Evolutionary conservation across 92 coral and sea anemone species (phyloP).

Genomic region (Parazoanthus darwini): DNA sequence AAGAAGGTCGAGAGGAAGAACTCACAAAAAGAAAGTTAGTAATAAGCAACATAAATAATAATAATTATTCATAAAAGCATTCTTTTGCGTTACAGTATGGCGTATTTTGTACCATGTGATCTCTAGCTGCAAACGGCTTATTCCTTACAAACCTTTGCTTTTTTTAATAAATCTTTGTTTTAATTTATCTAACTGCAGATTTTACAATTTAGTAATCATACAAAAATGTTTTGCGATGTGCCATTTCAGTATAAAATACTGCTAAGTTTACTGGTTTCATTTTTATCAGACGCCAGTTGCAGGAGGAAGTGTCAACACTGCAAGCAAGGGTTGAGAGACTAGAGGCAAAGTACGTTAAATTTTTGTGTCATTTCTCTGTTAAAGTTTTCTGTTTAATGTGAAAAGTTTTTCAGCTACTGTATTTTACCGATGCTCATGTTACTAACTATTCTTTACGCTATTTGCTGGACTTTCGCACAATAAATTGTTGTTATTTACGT

Average conservation of each 20-base stretch:
- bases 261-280: neutral
- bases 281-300: conserved; percentile 73
- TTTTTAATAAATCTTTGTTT: no score
- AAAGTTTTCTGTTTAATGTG: neutral
- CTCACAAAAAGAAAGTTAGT: conserved; percentile 72
- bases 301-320: conserved; percentile 76
- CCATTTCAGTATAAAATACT: no score
- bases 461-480: neutral
- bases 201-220: no score
- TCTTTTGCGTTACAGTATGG: no score
- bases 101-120: no score
- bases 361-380: neutral
- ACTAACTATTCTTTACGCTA: neutral
- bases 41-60: no score
- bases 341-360: conserved; percentile 83
- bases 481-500: neutral
- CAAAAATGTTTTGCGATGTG: no score
- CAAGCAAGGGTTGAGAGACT: conserved; percentile 80
- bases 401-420: neutral
- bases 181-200: no score
- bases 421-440: neutral
- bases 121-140: no score
- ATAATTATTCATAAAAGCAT: no score
- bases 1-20: conserved; percentile 84
- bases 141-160: no score